Base-by-base conservation (phyloP, 2,113 vertebrate species). In the Panurus biarmicus region DNA sequence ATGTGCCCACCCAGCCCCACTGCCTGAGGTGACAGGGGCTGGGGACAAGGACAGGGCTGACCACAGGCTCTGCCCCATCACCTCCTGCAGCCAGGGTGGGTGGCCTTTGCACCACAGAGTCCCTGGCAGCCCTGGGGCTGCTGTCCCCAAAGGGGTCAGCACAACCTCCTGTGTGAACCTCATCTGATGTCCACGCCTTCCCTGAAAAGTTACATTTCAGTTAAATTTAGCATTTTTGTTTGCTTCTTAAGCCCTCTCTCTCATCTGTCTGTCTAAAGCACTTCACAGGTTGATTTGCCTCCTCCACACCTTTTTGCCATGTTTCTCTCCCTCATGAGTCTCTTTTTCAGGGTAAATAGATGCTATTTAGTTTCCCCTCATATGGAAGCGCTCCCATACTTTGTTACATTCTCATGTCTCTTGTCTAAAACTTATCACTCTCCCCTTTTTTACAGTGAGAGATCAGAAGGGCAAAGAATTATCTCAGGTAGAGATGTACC, bases 41-140 rank as follows among this genome's bases (percentile, higher is more conserved):
- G 33, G 33, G 29, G 24, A 11, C 1, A 1, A 73, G 50, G 62
- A 35, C 13, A 0, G 0, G 2, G 28, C 29, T 4, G 5, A 17
- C 2, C 6, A 0, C 51, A 71, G 42, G 31, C 12, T 74, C 70
- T 74, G 31, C 31, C 42, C 24, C 1, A 35, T 35, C 3, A 0
- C 2, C 0, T 0, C 28, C 61, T 56, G 17, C 56, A 92, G 4
- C 29, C 4, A 1, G 29, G 12, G 14, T 56, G 72, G 38, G 35
- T n/a, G 45, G 24, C 29, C 31, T 72, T 57, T 26, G 40, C 4
- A 17, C 62, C 2, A 0, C 1, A 3, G 4, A 7, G 10, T 40
- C 45, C 47, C 25, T 4, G 2, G 11, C 6, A 24, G 8, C 10
- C 13, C 31, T 1, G 0, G 29, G 23, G 24, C 36, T 74, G 19